Evolutionary conservation across 1,140 invertebrate genomes (phyloP), one percentile per base, ranked within the genome.

Genomic region (Nylanderia fulva): DNA sequence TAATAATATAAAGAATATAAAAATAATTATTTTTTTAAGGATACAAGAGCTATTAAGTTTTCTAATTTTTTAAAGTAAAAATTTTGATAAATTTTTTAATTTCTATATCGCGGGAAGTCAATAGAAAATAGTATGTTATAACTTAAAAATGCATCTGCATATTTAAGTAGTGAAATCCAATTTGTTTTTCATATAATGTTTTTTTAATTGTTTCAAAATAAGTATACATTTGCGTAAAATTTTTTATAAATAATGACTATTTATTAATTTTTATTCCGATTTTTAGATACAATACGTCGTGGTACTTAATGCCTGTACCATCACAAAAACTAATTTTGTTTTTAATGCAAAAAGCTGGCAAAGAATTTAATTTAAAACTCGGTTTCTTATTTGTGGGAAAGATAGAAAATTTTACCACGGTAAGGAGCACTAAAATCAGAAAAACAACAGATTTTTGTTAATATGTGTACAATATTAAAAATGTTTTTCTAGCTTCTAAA

Each of bases 241-340:
- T 3, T 6, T n/a, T 56, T 56, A 2, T 36, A 36, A 18, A 56
- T 56, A 15, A 52, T 52, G 48, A 52, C 1, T 72, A 36, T 15
- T 18, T 42, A 11, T 76, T 63, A 2, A 13, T 61, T 64, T 39
- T 64, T 64, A 36, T 75, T 0, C 6, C 13, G 8, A 24, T 56
- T 85, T 54, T 58, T 64, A 86, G 82, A 58, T 85, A 52, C 21
- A 11, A 13, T 29, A 48, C 36, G 18, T 48, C 89, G 15, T 91
- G 86, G 86, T 86, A 89, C 15, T 69, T 75, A 27, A 61, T 86
- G 42, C 63, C 88, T 8, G 1, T 85, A 6, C 27, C 68, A 0
- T 45, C 58, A 9, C 82, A 87, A 71, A 88, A 88, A 75, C 27
- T 91, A 9, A 52, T 90, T 27, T 54, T 87, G 42, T 61, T 86